Evolutionary conservation across 2,888 invertebrate genomes (phyloP).

Genomic region (Trichogramma dendrolimi): DNA sequence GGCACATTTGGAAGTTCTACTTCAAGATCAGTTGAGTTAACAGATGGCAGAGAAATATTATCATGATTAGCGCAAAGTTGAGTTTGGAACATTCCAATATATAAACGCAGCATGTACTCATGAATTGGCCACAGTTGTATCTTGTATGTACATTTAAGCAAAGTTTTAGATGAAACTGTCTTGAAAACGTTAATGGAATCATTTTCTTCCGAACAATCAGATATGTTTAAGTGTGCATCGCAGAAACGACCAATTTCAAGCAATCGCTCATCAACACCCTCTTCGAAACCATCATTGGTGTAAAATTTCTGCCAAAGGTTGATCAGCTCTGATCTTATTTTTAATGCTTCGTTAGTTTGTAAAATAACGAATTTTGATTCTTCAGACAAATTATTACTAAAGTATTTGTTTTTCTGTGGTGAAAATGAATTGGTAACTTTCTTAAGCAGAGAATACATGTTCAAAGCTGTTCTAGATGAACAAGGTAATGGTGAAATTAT

Average conservation of each 20-base stretch:
- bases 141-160: slow-evolving; percentile 39
- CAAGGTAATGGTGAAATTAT: slow-evolving; percentile 38
- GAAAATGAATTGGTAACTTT: slow-evolving; percentile 30
- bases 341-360: slow-evolving; percentile 29
- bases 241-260: slow-evolving; percentile 30
- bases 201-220: slow-evolving; percentile 27
- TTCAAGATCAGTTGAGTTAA: slow-evolving; percentile 28
- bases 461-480: slow-evolving; percentile 34
- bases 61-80: slow-evolving; percentile 22
- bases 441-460: slow-evolving; percentile 29
- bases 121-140: slow-evolving; percentile 60
- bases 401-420: slow-evolving; percentile 29
- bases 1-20: slow-evolving; percentile 41
- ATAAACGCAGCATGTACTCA: slow-evolving; percentile 54
- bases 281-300: slow-evolving; percentile 26
- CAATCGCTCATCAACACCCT: slow-evolving; percentile 22
- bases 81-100: slow-evolving; percentile 38
- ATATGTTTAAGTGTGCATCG: slow-evolving; percentile 26
- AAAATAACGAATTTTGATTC: slow-evolving; percentile 36
- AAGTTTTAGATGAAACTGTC: slow-evolving; percentile 24
- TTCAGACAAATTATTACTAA: slow-evolving; percentile 20
- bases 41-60: slow-evolving; percentile 5
- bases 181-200: slow-evolving; percentile 1
- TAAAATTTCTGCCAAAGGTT: slow-evolving; percentile 37
- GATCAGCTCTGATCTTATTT: slow-evolving; percentile 31